Conservation (phyloP, 2,113 vertebrate species). For the Cebidichthys violaceus region DNA sequence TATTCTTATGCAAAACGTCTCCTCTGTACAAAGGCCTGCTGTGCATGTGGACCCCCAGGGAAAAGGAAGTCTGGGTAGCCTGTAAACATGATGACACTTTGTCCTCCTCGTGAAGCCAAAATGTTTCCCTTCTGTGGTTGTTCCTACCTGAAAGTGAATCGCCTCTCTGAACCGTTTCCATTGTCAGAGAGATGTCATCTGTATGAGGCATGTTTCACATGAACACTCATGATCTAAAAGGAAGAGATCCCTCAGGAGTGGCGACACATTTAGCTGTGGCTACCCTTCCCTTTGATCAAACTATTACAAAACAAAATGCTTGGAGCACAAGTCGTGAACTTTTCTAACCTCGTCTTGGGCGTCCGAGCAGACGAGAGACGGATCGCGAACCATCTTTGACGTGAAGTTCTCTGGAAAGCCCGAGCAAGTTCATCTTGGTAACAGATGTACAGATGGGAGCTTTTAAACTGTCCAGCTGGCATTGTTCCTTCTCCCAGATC, state of each 20-base stretch:
- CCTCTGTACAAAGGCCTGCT: constrained; percentile 24
- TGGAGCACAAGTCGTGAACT: not conserved
- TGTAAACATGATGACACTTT: constrained; percentile 69
- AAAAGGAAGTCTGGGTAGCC: constrained; percentile 12
- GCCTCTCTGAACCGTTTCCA: not conserved
- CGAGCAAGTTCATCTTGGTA: not conserved
- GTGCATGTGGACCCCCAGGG: constrained; percentile 41
- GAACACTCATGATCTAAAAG: not conserved
- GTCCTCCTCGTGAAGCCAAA: not conserved
- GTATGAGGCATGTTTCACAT: not conserved
- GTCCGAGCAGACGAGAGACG: not conserved
- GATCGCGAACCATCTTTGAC: not conserved
- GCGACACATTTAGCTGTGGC: not conserved
- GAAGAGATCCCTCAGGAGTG: not conserved
- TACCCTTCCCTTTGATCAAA: constrained; percentile 10
- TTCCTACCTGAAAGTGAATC: not conserved
- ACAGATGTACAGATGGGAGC: not conserved
- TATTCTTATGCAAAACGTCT: not conserved
- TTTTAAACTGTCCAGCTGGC: not conserved
- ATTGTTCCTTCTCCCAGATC: not conserved
- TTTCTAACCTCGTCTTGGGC: not conserved
- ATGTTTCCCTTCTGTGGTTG: not conserved
- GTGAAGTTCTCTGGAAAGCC: constrained; percentile 3
- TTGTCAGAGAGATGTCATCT: not conserved
- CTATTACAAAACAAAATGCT: not conserved